phyloP scores from a whole-genome alignment of 2,113 vertebrate genomes.

The Myrmecobius fasciatus region DNA sequence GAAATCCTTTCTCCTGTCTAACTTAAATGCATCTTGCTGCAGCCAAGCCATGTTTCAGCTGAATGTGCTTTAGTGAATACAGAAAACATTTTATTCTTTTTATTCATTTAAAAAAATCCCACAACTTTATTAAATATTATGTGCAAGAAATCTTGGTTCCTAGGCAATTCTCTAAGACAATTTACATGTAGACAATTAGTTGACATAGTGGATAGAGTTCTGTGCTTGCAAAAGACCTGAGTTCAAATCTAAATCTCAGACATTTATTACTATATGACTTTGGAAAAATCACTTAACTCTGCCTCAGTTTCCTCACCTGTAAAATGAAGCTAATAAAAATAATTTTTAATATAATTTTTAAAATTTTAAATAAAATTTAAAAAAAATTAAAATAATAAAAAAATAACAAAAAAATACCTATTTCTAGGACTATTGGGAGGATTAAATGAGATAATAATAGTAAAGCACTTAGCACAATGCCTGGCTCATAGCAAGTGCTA shows the following conservation, averaged over 20 bases:
- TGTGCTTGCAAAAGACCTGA: neutral
- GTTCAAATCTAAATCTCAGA: neutral
- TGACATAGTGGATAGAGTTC: neutral
- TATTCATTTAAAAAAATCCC: neutral
- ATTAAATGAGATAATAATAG: too few relatives aligned
- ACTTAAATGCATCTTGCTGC: neutral
- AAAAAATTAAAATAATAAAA: too few relatives aligned
- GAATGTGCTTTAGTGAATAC: slow-evolving; percentile 1
- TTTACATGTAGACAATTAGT: neutral
- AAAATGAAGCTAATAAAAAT: too few relatives aligned
- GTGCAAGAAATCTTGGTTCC: neutral
- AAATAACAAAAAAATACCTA: too few relatives aligned
- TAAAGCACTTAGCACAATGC: too few relatives aligned
- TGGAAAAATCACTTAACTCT: neutral
- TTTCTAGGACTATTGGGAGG: too few relatives aligned
- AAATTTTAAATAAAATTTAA: too few relatives aligned
- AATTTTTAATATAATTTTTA: too few relatives aligned
- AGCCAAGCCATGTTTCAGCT: neutral
- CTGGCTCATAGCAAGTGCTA: too few relatives aligned
- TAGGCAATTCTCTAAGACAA: neutral
- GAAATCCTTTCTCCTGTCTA: neutral
- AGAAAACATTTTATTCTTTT: neutral
- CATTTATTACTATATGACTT: neutral
- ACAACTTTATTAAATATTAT: neutral
- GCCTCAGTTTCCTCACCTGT: neutral